These are phyloP conservation scores for Andrena bicolor DNA, from an alignment of 2,888 invertebrate genomes.

Conservation along the genomic window DNA sequence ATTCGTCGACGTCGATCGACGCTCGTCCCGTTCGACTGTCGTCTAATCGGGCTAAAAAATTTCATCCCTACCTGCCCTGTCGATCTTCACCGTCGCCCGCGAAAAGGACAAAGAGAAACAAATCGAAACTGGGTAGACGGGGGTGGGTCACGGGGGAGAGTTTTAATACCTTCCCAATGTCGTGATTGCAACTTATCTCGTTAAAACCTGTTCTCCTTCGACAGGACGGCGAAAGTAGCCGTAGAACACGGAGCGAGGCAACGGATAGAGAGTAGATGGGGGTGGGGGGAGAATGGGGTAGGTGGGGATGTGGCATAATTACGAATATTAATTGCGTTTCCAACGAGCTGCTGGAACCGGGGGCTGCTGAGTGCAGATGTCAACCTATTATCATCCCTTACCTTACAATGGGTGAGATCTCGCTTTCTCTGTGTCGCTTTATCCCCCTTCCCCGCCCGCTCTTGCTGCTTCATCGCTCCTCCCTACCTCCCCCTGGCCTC, in stretches of 20 bases:
- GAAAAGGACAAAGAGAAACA: not conserved
- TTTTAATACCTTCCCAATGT: conserved; percentile 60
- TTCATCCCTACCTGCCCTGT: not conserved
- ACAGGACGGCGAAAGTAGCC: conserved; percentile 62
- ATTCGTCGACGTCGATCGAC: not conserved
- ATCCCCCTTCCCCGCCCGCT: conserved; percentile 59
- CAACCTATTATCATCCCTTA: conserved; percentile 84
- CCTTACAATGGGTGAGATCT: conserved; percentile 78
- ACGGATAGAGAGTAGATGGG: conserved; percentile 25
- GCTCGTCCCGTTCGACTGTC: not conserved
- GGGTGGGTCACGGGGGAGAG: conserved; percentile 25
- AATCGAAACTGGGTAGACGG: conserved; percentile 2
- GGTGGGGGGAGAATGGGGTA: conserved; percentile 26
- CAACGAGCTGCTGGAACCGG: conserved; percentile 77
- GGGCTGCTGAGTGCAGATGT: conserved; percentile 84
- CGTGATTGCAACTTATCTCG: conserved; percentile 76
- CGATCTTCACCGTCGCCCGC: not conserved
- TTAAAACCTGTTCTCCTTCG: conserved; percentile 75
- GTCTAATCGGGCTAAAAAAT: conserved; percentile 28
- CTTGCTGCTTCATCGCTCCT: conserved; percentile 50
- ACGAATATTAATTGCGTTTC: conserved; percentile 84
- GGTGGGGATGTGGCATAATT: conserved; percentile 79
- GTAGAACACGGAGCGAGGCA: conserved; percentile 53
- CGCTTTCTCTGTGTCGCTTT: conserved; percentile 75
- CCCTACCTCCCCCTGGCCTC: conserved; percentile 41